phyloP scores from a whole-genome alignment of 2,797 vertebrate genomes.

The Molossus alvarezi region DNA sequence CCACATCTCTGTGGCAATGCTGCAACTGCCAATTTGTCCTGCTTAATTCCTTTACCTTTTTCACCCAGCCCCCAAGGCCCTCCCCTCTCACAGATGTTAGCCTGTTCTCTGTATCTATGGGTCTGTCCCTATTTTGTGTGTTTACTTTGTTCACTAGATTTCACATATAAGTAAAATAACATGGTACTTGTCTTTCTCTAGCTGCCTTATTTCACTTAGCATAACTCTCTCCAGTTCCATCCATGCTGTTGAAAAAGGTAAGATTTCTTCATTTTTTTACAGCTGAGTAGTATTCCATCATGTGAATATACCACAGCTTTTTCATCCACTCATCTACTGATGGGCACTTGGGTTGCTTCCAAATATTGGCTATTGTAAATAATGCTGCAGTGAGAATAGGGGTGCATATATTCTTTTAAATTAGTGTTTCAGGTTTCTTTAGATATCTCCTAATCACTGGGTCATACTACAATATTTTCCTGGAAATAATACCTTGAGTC shows the following conservation, averaged over 20 bases:
- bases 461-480: constrained; percentile 24
- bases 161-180: not conserved
- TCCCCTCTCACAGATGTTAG: not conserved
- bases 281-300: not conserved
- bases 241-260: not conserved
- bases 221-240: not conserved
- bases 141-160: not conserved
- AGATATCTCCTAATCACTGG: not conserved
- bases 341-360: not conserved
- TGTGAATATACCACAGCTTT: not conserved
- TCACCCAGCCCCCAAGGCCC: not conserved
- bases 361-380: not conserved
- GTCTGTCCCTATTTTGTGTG: not conserved
- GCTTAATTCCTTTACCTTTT: not conserved
- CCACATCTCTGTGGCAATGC: not conserved
- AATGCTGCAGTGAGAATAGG: not conserved
- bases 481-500: constrained; percentile 33
- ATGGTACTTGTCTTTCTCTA: not conserved
- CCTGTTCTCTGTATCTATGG: not conserved
- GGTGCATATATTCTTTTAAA: not conserved
- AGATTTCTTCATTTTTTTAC: not conserved
- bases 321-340: not conserved
- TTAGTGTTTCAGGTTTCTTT: not conserved
- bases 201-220: not conserved
- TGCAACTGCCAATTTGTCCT: not conserved